Evolutionary conservation across 2,113 vertebrate species (phyloP).

Genomic region (Catharus bicknelli): DNA sequence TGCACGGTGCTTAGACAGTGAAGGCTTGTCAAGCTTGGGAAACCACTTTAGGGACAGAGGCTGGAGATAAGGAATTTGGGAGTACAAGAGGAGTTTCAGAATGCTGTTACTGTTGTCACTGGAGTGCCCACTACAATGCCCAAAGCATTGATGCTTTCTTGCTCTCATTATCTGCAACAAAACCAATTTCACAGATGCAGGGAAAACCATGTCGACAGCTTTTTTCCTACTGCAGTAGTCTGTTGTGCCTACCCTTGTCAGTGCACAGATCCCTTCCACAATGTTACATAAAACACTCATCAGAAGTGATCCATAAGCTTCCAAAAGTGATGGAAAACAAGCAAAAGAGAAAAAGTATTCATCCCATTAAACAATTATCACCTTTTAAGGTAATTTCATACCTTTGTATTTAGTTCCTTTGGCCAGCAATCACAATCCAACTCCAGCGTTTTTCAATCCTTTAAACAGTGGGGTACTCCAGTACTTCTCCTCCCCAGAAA

Average conservation of each 20-base stretch:
- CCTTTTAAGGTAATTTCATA: background rate
- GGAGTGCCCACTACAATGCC: background rate
- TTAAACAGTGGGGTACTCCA: background rate
- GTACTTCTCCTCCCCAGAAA: background rate
- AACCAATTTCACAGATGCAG: background rate
- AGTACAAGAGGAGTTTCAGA: background rate
- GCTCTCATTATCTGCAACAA: background rate
- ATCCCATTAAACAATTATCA: background rate
- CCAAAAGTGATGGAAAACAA: background rate
- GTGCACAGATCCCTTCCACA: background rate
- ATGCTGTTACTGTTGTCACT: rapidly evolving
- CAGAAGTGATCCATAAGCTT: background rate
- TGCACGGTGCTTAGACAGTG: no score
- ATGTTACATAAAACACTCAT: rapidly evolving
- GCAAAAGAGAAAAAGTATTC: background rate
- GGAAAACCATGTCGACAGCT: background rate
- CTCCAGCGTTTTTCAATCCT: background rate
- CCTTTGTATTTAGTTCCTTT: background rate
- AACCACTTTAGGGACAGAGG: background rate
- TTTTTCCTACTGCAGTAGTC: background rate
- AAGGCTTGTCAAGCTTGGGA: rapidly evolving
- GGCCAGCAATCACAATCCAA: background rate
- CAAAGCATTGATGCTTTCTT: background rate
- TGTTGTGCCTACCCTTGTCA: background rate
- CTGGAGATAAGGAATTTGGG: background rate